phyloP scores from a whole-genome alignment of 1,140 invertebrate genomes.

The Aphelinus certus region DNA sequence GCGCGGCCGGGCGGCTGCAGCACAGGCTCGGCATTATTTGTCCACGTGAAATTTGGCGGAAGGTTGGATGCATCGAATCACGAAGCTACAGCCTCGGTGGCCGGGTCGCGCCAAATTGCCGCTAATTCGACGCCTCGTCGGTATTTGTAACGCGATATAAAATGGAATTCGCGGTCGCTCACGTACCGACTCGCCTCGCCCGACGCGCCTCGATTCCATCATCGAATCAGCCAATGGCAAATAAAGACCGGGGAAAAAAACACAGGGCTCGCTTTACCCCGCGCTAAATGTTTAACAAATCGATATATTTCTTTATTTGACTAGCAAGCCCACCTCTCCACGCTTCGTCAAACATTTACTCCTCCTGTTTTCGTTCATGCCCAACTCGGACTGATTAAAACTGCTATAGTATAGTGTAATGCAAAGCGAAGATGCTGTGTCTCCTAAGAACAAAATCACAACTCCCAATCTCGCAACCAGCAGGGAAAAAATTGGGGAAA shows the following conservation, averaged over 20 bases:
- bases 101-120: slow-evolving; percentile 40
- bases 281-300: not conserved
- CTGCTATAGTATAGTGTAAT: too few species aligned
- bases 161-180: slow-evolving; percentile 48
- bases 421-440: too few species aligned
- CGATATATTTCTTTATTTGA: slow-evolving; percentile 18
- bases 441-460: too few species aligned
- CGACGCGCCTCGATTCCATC: slow-evolving; percentile 42
- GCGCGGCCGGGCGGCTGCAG: not conserved
- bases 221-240: slow-evolving; percentile 48
- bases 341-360: too few species aligned
- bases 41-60: slow-evolving; percentile 43
- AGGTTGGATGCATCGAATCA: slow-evolving; percentile 33
- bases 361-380: too few species aligned
- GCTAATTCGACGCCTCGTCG: slow-evolving; percentile 45
- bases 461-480: too few species aligned
- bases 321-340: not conserved
- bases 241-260: slow-evolving; percentile 44
- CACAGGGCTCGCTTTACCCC: not conserved
- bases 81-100: slow-evolving; percentile 3
- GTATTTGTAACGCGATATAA: slow-evolving; percentile 50
- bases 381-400: too few species aligned
- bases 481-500: too few species aligned
- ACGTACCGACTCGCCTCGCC: slow-evolving; percentile 33
- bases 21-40: slow-evolving; percentile 35